Evolutionary conservation across 2,797 vertebrate species (phyloP).

Genomic region (Vespertilio murinus): DNA sequence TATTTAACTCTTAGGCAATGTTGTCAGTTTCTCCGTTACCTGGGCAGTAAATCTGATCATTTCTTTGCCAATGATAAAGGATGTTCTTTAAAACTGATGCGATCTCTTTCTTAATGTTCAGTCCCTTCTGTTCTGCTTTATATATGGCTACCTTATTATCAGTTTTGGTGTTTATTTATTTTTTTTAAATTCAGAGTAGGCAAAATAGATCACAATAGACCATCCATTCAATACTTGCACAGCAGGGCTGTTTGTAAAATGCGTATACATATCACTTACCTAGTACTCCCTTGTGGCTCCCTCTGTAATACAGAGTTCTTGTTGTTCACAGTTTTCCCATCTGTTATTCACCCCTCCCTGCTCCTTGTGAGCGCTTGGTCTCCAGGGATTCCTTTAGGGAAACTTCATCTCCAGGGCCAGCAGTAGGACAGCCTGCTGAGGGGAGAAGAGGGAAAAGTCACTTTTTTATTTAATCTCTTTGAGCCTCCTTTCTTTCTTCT

Average conservation of each 20-base stretch:
- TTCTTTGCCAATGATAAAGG: slow-evolving; percentile 42
- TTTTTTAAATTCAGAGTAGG: not conserved
- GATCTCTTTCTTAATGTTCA: slow-evolving; percentile 30
- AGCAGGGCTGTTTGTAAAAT: not conserved
- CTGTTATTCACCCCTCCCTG: not conserved
- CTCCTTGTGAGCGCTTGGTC: not conserved
- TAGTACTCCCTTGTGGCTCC: not conserved
- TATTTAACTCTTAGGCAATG: not conserved
- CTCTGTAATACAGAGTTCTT: not conserved
- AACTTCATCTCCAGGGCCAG: not conserved
- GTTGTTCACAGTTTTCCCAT: not conserved
- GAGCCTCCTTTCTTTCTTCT: no score
- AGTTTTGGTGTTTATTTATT: not conserved
- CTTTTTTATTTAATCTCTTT: not conserved
- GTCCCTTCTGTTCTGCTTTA: slow-evolving; percentile 21
- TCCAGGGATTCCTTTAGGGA: not conserved
- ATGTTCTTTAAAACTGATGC: not conserved
- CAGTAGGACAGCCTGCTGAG: not conserved
- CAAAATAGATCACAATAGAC: slow-evolving; percentile 17
- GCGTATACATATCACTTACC: not conserved
- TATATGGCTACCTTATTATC: not conserved
- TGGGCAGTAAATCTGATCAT: slow-evolving; percentile 12
- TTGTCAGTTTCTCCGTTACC: slow-evolving; percentile 20
- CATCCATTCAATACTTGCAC: not conserved
- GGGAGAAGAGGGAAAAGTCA: not conserved